Evolutionary conservation across 64 coral and sea anemone genomes (phyloP), one percentile per base, ranked within the genome.

Genomic region (Pocillopora damicornis): DNA sequence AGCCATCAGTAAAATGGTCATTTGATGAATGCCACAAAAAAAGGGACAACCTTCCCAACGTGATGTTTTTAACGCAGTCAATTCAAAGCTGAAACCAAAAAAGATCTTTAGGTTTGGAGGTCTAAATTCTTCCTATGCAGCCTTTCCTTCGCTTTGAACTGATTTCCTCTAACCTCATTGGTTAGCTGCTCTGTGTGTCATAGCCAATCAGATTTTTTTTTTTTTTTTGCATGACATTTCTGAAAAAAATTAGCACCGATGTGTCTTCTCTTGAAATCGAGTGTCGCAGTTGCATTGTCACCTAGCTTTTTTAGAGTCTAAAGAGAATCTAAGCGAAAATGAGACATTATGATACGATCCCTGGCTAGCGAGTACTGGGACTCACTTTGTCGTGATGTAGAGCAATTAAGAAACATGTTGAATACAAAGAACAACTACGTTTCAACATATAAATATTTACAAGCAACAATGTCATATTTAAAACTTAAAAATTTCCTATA

Each of bases 361-460:
- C 45, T 0, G 45, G 35, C 35, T 68, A 36, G 80, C 34, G 80
- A 45, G 37, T 34, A 5, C 42, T 63, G 22, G 9, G 0, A 16
- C 61, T 35, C 80, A 83, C 75, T 77, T 56, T 45, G 80, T 83
- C 80, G 30, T 9, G 80, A 83, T 68, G 26, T 9, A 22, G 26
- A 17, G 34, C 30, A 42, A 63, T 7, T 26, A 35, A 16, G 5
- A 81, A 62, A 62, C 13, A 37, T 67, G 1, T 67, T 51, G 11
- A 13, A 8, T 14, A 20, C 13, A 77, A 35, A 45, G 18, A 37
- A 35, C 61, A 63, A 37, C 34, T 67, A 18, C 42, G 80, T 63
- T 81, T 81, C 60, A 81, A 81, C 26, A 60, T 67, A 67, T 83
- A 68, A 45, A 85, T 85, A 85, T 85, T 85, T 85, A 85, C 81